Base-by-base conservation (phyloP, 2,113 vertebrate species). In the Pseudorectes ferrugineus region DNA sequence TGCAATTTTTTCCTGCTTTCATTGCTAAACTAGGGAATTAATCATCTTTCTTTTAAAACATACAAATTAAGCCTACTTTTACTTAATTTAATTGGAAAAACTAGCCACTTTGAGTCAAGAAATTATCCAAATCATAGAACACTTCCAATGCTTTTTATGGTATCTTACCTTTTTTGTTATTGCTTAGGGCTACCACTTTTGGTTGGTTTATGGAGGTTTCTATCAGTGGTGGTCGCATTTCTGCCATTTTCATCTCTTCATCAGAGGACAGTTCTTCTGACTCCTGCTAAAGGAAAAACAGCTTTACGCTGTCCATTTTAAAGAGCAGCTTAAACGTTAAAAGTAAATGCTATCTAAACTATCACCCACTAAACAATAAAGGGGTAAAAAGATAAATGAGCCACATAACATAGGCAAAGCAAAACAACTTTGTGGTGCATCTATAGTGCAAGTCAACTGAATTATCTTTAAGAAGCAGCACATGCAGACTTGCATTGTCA, bases 181-280 rank as follows among this genome's bases (percentile, higher is more conserved):
- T 99, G 97, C 98, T 98, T 89, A 99, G 97, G 73, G 99, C 99
- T 97, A 99, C 99, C 23, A 99, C 99, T 99, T 99, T 99, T 15
- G 99, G 99, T 95, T 99, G 99, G 95, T 99, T 99, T 96, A 99
- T 99, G 68, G 99, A 99, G 18, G 99, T 99, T 98, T 99, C 99
- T 91, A 99, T 99, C 85, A 99, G 98, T 3, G 99, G 99, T 14
- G 99, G 99, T 77, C 99, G 97, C 98, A 99, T 99, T 98, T 99
- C 99, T 22, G 99, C 99, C 70, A 99, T 98, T 97, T 99, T 99
- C 99, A 99, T 99, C 96, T 99, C 99, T 96, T 99, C 99, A 96
- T 99, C 99, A 86, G 99, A 99, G 28, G 99, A 99, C 29, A 99
- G 98, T 77, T 99, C 99, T 96, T 99, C 99, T 31, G 99, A 99